These are phyloP conservation scores for Dermatemys mawii DNA, from an alignment of 2,113 vertebrate genomes.

Conservation along the genomic window DNA sequence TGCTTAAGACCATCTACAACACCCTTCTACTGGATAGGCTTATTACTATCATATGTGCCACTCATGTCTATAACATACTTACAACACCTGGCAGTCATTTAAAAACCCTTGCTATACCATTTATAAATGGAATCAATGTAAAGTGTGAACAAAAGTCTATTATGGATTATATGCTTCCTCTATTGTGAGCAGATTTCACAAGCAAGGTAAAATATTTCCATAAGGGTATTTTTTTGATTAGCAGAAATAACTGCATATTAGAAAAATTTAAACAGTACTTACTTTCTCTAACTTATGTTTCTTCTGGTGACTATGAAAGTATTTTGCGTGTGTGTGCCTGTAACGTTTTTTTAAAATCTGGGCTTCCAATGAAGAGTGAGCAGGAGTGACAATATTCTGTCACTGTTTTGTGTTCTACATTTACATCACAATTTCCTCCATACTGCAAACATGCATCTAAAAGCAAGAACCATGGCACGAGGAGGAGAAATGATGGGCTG, in stretches of 20 bases:
- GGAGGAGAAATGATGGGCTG: not conserved
- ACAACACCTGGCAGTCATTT: slow-evolving; percentile 7
- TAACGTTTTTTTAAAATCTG: not conserved
- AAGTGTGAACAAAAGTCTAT: slow-evolving; percentile 39
- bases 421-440: not conserved
- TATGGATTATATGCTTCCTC: not conserved
- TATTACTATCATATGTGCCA: not conserved
- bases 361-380: not conserved
- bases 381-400: not conserved
- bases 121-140: slow-evolving; percentile 48
- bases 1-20: not conserved
- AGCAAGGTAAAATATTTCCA: slow-evolving; percentile 43
- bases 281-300: not conserved
- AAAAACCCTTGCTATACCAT: slow-evolving; percentile 15
- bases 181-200: not conserved
- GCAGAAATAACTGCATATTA: slow-evolving; percentile 28
- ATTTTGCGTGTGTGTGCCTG: not conserved
- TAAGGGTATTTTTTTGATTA: slow-evolving; percentile 50
- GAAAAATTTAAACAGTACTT: not conserved
- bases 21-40: slow-evolving; percentile 17
- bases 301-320: not conserved
- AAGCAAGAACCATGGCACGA: not conserved
- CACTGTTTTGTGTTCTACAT: not conserved
- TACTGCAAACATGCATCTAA: not conserved
- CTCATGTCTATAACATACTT: not conserved